phyloP scores from a whole-genome alignment of 2,888 invertebrate genomes.

The Smittia sp. region DNA sequence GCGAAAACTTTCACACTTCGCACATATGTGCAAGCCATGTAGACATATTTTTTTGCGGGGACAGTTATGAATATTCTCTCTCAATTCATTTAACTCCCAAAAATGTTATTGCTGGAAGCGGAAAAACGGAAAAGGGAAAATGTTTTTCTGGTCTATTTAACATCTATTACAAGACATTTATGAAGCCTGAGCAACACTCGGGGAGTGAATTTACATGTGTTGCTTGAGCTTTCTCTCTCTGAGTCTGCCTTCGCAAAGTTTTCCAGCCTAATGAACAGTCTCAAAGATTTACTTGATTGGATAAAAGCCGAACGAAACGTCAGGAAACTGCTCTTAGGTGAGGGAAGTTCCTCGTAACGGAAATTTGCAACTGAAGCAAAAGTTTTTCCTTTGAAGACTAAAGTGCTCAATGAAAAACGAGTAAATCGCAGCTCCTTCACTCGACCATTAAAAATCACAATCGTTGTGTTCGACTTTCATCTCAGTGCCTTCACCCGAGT shows the following conservation, averaged over 20 bases:
- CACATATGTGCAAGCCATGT: neutral
- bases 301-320: too few relatives aligned
- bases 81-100: constrained; percentile 33
- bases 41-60: constrained; percentile 15
- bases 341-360: too few relatives aligned
- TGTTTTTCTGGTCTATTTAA: constrained; percentile 34
- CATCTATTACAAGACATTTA: constrained; percentile 34
- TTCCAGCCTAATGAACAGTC: too few relatives aligned
- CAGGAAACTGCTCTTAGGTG: too few relatives aligned
- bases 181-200: constrained; percentile 9
- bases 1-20: neutral
- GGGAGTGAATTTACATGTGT: constrained; percentile 34
- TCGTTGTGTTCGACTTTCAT: too few relatives aligned
- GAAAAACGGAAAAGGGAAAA: constrained; percentile 11
- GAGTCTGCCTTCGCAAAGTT: neutral
- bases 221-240: neutral
- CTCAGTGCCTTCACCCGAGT: too few relatives aligned
- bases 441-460: too few relatives aligned
- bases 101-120: neutral
- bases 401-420: too few relatives aligned
- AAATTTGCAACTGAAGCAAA: too few relatives aligned
- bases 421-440: too few relatives aligned
- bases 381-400: too few relatives aligned
- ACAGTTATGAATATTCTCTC: constrained; percentile 26
- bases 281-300: too few relatives aligned